Base-by-base conservation (phyloP, 2,113 vertebrate species). In the Garra rufa region DNA sequence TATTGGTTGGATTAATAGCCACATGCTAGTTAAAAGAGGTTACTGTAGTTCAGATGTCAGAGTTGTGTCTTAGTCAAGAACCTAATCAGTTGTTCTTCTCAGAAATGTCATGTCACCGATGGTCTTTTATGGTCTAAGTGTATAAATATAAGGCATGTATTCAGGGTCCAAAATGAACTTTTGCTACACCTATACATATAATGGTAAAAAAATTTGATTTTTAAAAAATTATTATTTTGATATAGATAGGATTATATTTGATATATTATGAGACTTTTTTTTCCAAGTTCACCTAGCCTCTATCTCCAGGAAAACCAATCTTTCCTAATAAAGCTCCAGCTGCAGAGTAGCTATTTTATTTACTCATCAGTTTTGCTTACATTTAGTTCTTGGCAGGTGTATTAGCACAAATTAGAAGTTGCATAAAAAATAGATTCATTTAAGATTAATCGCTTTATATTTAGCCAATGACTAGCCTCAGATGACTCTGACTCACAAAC, bases 1-100 rank as follows among this genome's bases (percentile, higher is more conserved):
- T 87, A 92, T 87, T 91, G 83, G 87, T 83, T 86, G 88, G 26
- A 74, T 78, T 88, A 83, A 61, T 73, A 82, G 59, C 52, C 73
- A 87, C 78, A 86, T 89, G 86, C 90, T 86, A 84, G 44, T 6
- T 76, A 30, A 34, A 81, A 48, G 38, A 77, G 85, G 48, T 84
- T 44, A 52, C 43, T 74, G 43, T 28, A 75, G 43, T 28, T 52
- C n/a, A 44, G 48, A 73, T 73, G 43, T 57, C 38, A 57, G 55
- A 43, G 7, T 17, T 74, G 71, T 17, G 15, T 74, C 41, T 44
- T 24, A 28, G 59, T 61, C 26, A 30, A 73, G 21, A 71, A 44
- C 1, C 21, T 15, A 2, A 3, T 14, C 41, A 46, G 69, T 71
- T 1, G 1, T 34, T 38, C 28, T 67, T 34, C 2, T 34, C 15